Evolutionary conservation across 2,888 invertebrate genomes (phyloP).

Genomic region (Tipula lateralis): DNA sequence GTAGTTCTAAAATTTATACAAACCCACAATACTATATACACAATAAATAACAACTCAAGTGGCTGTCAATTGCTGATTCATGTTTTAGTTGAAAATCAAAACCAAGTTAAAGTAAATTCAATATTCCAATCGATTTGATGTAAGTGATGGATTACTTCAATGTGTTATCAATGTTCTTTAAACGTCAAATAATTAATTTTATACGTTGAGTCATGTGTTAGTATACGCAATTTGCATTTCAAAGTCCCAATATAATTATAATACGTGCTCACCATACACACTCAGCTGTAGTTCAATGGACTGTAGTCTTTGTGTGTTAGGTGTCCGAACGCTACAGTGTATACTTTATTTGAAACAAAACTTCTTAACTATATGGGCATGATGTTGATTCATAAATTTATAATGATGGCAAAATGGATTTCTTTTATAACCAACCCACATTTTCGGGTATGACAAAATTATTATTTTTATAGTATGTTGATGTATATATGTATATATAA

Average conservation of each 20-base stretch:
- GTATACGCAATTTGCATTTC: background rate
- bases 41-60: background rate
- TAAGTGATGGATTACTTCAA: background rate
- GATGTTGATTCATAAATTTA: background rate
- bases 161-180: background rate
- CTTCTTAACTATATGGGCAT: background rate
- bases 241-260: background rate
- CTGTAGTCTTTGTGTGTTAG: background rate
- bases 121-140: background rate
- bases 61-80: background rate
- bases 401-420: background rate
- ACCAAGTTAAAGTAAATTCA: background rate
- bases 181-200: background rate
- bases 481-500: background rate
- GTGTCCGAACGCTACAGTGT: background rate
- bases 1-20: background rate
- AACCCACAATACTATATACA: background rate
- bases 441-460: background rate
- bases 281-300: background rate
- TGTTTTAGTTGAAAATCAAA: background rate
- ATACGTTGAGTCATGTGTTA: background rate
- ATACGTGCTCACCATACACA: too few species aligned
- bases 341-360: background rate
- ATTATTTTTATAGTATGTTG: background rate
- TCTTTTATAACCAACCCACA: slow-evolving; percentile 19